phyloP scores from a whole-genome alignment of 2,888 invertebrate species.

The Athripsodes cinereus region DNA sequence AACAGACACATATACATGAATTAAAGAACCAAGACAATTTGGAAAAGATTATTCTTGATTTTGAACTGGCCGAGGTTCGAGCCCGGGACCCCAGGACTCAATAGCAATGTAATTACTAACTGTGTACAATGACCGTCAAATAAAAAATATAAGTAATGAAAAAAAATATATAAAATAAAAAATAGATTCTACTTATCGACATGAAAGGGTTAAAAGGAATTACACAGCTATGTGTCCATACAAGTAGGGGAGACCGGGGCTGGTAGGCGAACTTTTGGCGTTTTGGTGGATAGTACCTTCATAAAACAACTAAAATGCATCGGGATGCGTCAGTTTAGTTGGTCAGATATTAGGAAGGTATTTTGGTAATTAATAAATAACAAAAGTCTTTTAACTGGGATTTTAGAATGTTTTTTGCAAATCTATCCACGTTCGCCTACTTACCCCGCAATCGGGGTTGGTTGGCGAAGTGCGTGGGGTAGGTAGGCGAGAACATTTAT shows the following conservation, averaged over 20 bases:
- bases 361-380: conserved; percentile 4
- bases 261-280: conserved; percentile 10
- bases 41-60: no score
- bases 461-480: conserved; percentile 13
- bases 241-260: conserved; percentile 12
- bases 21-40: no score
- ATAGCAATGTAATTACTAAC: no score
- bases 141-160: no score
- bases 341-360: conserved; percentile 6
- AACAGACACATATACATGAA: no score
- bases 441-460: conserved; percentile 11
- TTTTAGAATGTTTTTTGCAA: conserved; percentile 7
- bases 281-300: conserved; percentile 2
- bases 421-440: conserved; percentile 10
- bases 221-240: no score
- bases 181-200: no score
- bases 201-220: no score
- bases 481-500: conserved; percentile 14
- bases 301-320: conserved; percentile 4
- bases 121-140: no score
- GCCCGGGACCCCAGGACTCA: no score
- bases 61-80: no score
- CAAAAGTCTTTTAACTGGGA: background rate
- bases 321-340: conserved; percentile 4
- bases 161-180: no score